Percentiles rank a stretch among this genome's conserved stretches.
Evolutionary conservation across 2,888 invertebrate genomes (phyloP).

Genomic region (Dicyrtomina minuta): DNA sequence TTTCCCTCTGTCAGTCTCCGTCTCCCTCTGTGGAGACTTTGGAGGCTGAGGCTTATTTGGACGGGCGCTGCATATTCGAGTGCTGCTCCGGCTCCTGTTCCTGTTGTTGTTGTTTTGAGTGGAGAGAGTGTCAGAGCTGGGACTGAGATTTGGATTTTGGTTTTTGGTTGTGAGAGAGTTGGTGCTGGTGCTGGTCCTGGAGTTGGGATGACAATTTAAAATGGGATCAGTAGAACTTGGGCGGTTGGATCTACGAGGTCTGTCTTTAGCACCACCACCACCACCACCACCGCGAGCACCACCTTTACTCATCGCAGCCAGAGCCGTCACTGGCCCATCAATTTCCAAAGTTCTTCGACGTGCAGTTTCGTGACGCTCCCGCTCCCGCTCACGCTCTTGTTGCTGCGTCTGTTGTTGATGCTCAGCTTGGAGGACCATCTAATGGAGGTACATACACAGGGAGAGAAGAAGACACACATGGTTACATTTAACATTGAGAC

Average conservation of each 20-base stretch:
- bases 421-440: constrained; percentile 22
- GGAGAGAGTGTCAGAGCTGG: too few species aligned
- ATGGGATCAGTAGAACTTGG: too few species aligned
- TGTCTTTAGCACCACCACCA: too few species aligned
- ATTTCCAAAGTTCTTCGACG: constrained; percentile 2
- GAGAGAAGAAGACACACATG: not conserved
- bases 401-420: constrained; percentile 6
- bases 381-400: constrained; percentile 24
- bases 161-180: constrained; percentile 3
- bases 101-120: too few species aligned
- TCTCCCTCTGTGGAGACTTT: not conserved
- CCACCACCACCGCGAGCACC: too few species aligned
- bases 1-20: not conserved
- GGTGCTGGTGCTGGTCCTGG: not conserved
- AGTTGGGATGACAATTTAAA: too few species aligned
- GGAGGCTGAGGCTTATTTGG: too few species aligned
- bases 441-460: not conserved
- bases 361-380: constrained; percentile 10
- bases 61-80: too few species aligned
- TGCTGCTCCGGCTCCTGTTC: too few species aligned
- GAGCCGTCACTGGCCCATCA: not conserved
- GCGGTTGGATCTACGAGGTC: too few species aligned
- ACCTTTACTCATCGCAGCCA: not conserved
- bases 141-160: too few species aligned
- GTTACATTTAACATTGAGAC: not conserved